phyloP scores from a whole-genome alignment of 2,888 invertebrate species.

The Metopia argyrocephala region DNA sequence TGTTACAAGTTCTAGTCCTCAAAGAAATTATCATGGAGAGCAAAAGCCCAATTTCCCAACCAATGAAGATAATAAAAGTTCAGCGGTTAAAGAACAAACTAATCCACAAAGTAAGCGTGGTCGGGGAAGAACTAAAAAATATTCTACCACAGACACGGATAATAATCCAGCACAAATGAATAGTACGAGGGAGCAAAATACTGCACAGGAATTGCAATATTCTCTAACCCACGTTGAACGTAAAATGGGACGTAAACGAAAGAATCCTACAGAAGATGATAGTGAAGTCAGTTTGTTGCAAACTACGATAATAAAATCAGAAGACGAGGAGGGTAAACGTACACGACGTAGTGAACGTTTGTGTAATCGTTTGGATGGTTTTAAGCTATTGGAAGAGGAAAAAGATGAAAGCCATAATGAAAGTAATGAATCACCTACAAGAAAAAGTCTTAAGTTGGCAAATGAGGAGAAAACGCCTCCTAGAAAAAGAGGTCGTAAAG shows the following conservation, averaged over 20 bases:
- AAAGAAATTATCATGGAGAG: background rate
- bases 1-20: background rate
- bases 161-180: background rate
- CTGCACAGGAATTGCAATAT: constrained; percentile 39
- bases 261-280: constrained; percentile 67
- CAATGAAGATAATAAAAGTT: constrained; percentile 24
- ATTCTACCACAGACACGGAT: constrained; percentile 37
- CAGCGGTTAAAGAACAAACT: constrained; percentile 10
- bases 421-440: constrained; percentile 35
- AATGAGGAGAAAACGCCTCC: constrained; percentile 75
- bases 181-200: constrained; percentile 5
- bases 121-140: constrained; percentile 69
- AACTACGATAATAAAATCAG: constrained; percentile 23
- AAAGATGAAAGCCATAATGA: constrained; percentile 30
- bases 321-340: constrained; percentile 69
- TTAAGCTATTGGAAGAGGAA: constrained; percentile 66
- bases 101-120: constrained; percentile 57
- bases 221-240: constrained; percentile 63
- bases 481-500: constrained; percentile 77
- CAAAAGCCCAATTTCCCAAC: background rate
- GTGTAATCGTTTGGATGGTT: constrained; percentile 73
- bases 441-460: constrained; percentile 37
- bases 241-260: constrained; percentile 71
- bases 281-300: background rate
- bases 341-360: constrained; percentile 76